phyloP scores from a whole-genome alignment of 1,140 invertebrate genomes.

The Neodiprion fabricii region DNA sequence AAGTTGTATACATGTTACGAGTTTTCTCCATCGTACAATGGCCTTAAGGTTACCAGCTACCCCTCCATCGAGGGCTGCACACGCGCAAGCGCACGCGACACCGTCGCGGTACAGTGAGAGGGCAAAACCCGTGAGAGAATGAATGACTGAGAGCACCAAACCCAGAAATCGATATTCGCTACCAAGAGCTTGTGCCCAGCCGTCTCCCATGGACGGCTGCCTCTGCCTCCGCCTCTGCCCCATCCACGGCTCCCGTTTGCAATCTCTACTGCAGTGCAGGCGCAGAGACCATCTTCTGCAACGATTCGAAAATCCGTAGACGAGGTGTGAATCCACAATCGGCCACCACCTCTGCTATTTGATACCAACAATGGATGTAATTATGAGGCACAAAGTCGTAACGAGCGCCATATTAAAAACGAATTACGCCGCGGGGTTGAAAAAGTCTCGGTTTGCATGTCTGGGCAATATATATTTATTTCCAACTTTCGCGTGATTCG shows the following conservation, averaged over 20 bases:
- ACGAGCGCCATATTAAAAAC: too few species aligned
- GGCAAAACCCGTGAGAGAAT: conserved; percentile 27
- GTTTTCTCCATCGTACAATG: not conserved
- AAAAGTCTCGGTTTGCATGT: not conserved
- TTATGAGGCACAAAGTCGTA: too few species aligned
- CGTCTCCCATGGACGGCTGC: conserved; percentile 31
- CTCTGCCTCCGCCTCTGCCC: not conserved
- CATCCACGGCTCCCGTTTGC: not conserved
- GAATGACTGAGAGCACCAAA: conserved; percentile 48
- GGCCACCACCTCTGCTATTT: too few species aligned
- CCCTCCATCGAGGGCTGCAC: conserved; percentile 10
- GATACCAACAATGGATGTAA: too few species aligned
- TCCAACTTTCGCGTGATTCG: too few species aligned
- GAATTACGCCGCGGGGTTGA: not conserved
- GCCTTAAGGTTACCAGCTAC: not conserved
- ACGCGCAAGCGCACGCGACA: conserved; percentile 12
- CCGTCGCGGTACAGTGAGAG: not conserved
- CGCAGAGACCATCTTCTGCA: too few species aligned
- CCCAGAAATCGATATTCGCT: conserved; percentile 58
- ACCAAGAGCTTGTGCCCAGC: conserved; percentile 22
- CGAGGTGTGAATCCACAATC: too few species aligned
- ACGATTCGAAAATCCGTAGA: too few species aligned
- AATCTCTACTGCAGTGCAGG: too few species aligned
- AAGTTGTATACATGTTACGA: not conserved
- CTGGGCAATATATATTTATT: too few species aligned